A percentile compares a stretch with the other conserved stretches of the same genome.
Evolutionary conservation across 2,888 invertebrate species (phyloP).

Genomic region (Sacculina carcini): DNA sequence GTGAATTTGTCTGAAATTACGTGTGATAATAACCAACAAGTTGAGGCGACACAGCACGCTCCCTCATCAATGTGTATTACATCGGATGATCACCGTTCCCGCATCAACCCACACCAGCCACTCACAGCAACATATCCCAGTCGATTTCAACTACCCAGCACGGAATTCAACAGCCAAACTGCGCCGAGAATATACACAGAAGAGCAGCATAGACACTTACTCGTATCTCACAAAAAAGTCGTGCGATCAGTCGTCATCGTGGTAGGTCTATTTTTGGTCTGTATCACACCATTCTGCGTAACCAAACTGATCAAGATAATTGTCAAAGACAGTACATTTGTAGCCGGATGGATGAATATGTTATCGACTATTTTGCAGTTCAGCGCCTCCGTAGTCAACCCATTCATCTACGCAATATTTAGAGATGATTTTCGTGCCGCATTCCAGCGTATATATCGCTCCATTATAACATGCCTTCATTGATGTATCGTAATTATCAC

Average conservation of each 20-base stretch:
- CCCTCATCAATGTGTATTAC: too few species aligned
- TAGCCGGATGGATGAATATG: slow-evolving; percentile 5
- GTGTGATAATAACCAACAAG: too few species aligned
- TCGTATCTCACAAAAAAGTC: background rate
- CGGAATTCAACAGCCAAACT: too few species aligned
- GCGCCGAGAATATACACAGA: too few species aligned
- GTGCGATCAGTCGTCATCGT: background rate
- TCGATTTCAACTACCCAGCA: too few species aligned
- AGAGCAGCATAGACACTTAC: background rate
- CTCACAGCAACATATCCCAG: too few species aligned
- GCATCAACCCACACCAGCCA: too few species aligned
- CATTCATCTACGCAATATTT: slow-evolving; percentile 7
- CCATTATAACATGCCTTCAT: too few species aligned
- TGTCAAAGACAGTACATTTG: background rate
- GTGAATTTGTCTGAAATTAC: too few species aligned
- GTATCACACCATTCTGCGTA: slow-evolving; percentile 8
- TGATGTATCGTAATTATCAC: too few species aligned
- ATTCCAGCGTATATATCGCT: background rate
- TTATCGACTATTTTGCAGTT: slow-evolving; percentile 5
- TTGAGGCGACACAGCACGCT: too few species aligned
- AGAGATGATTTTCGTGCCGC: slow-evolving; percentile 4
- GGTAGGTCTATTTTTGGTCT: slow-evolving; percentile 6
- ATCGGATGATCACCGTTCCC: too few species aligned
- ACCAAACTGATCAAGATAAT: slow-evolving; percentile 7
- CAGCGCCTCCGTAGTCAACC: slow-evolving; percentile 3